Evolutionary conservation across 2,888 invertebrate species (phyloP).

Genomic region (Agrilus biguttatus): DNA sequence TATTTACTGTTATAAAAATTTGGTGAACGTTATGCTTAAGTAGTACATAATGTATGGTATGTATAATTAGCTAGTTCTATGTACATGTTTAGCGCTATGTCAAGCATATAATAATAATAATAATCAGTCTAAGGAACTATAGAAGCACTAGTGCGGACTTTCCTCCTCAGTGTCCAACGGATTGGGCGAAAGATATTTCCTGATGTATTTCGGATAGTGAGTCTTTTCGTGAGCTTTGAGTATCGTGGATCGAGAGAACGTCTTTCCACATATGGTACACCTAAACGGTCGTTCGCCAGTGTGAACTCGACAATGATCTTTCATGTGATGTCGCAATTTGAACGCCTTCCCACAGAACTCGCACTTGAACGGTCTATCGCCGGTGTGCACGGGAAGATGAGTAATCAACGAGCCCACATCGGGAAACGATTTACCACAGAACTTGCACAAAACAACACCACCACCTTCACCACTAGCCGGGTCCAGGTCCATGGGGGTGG

Average conservation of each 20-base stretch:
- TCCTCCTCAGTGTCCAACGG: slow-evolving; percentile 74
- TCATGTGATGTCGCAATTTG: slow-evolving; percentile 86
- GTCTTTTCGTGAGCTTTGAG: slow-evolving; percentile 87
- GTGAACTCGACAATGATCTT: slow-evolving; percentile 86
- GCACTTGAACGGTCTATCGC: slow-evolving; percentile 83
- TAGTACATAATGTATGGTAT: slow-evolving; percentile 5
- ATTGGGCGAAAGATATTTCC: slow-evolving; percentile 78
- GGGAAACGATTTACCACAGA: slow-evolving; percentile 84
- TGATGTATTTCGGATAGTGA: slow-evolving; percentile 81
- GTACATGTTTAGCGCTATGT: slow-evolving; percentile 7
- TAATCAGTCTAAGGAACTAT: slow-evolving; percentile 19
- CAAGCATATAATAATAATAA: slow-evolving; percentile 6
- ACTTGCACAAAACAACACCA: slow-evolving; percentile 73
- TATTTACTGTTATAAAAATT: slow-evolving; percentile 11
- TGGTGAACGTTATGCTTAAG: slow-evolving; percentile 14
- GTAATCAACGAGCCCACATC: slow-evolving; percentile 78
- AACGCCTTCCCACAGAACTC: slow-evolving; percentile 90
- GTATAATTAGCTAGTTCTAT: slow-evolving; percentile 10
- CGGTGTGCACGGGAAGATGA: slow-evolving; percentile 79
- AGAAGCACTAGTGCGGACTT: slow-evolving; percentile 47
- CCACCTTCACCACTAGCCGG: slow-evolving; percentile 31
- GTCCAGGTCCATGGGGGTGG: slow-evolving; percentile 45
- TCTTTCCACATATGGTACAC: slow-evolving; percentile 79
- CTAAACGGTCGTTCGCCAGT: slow-evolving; percentile 84
- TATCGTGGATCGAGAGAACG: slow-evolving; percentile 81